A percentile compares a stretch with the other conserved stretches of the same genome.
Evolutionary conservation across 1,140 invertebrate species (phyloP).

Genomic region (Laupala kohalensis): DNA sequence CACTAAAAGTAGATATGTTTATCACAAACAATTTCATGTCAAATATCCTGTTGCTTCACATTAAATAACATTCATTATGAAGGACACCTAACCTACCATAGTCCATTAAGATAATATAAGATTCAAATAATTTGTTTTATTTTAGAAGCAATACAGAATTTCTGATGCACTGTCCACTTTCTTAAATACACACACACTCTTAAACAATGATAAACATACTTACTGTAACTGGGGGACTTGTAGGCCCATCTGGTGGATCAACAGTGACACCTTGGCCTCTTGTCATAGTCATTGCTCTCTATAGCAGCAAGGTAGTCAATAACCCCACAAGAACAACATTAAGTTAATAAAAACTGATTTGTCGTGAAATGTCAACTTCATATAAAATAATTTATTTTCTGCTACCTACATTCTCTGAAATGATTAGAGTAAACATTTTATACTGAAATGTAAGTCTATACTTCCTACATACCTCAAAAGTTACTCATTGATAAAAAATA

Average conservation of each 20-base stretch:
- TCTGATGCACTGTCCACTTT: neutral
- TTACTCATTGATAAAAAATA: too few species aligned
- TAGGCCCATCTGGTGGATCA: constrained; percentile 39
- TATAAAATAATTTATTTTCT: constrained; percentile 22
- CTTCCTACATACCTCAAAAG: too few species aligned
- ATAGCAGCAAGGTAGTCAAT: constrained; percentile 1
- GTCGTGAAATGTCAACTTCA: constrained; percentile 5
- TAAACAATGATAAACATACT: neutral
- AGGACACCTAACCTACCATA: too few species aligned
- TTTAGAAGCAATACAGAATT: neutral
- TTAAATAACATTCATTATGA: too few species aligned
- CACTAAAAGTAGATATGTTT: too few species aligned
- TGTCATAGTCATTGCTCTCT: constrained; percentile 39
- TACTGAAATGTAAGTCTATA: neutral
- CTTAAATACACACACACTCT: neutral
- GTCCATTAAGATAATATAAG: too few species aligned
- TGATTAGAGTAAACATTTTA: constrained; percentile 16
- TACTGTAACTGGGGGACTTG: constrained; percentile 17
- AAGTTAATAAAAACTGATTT: constrained; percentile 4
- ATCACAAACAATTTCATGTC: too few species aligned
- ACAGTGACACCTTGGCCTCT: constrained; percentile 44
- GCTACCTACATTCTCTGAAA: constrained; percentile 36
- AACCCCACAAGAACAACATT: constrained; percentile 4
- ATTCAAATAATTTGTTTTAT: too few species aligned
- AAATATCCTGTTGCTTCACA: too few species aligned